Evolutionary conservation across 2,797 vertebrate species (phyloP).

Genomic region (Knipowitschia caucasica): DNA sequence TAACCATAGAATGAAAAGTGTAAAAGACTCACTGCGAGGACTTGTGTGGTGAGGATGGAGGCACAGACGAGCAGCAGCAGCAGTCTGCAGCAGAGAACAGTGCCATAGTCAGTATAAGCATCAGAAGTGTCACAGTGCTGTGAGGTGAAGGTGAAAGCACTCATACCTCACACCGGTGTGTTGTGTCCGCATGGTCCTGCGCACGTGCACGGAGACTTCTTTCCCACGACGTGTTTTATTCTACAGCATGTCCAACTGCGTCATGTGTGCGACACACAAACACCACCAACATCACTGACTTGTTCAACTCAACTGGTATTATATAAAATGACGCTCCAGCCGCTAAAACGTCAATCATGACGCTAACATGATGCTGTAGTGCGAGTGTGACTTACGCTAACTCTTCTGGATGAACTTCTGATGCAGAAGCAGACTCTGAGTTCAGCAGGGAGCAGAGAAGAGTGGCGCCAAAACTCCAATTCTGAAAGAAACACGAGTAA

Average conservation of each 20-base stretch:
- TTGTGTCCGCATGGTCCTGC: constrained; percentile 62
- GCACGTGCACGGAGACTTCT: constrained; percentile 59
- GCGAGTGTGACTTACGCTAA: constrained; percentile 43
- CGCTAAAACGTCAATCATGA: background rate
- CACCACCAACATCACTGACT: background rate
- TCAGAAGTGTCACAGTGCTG: background rate
- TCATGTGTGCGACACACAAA: background rate
- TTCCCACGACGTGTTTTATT: constrained; percentile 35
- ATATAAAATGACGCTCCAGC: background rate
- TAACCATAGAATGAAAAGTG: constrained; percentile 14
- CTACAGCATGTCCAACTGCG: constrained; percentile 66
- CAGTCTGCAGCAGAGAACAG: constrained; percentile 55
- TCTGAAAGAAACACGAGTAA: constrained; percentile 37
- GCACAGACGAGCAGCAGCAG: constrained; percentile 63
- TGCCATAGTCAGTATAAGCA: background rate
- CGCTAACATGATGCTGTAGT: background rate
- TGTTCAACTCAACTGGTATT: background rate
- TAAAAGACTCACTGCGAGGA: constrained; percentile 70
- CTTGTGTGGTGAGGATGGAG: constrained; percentile 57
- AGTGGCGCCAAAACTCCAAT: constrained; percentile 15
- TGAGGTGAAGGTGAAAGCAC: background rate
- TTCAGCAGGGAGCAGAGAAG: constrained; percentile 14
- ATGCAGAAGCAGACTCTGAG: background rate
- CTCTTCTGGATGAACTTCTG: background rate
- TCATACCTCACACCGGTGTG: constrained; percentile 48